Evolutionary conservation across 1,140 invertebrate species (phyloP), one percentile per base, ranked within the genome.

Genomic region (Calliopsis andreniformis): DNA sequence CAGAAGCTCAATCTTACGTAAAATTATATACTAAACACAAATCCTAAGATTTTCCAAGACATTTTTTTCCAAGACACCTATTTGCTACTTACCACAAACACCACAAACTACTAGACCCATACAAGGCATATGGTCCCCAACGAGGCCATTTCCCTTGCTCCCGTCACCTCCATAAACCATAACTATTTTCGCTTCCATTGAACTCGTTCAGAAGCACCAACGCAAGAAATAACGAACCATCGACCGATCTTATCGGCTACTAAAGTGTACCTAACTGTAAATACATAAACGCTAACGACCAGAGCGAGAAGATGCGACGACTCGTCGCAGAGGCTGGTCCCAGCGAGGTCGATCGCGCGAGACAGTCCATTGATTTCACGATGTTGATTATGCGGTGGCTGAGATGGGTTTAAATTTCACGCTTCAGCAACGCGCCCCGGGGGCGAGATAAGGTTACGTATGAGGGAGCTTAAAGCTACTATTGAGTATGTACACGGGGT

Each of bases 361-460:
- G 59, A 67, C 63, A 47, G 51, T 53, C 45, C 77, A 79, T 83
- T 83, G 80, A 83, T 83, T 79, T 58, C 67, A 53, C 66, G 72
- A 83, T 79, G 82, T 83, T 82, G 82, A 83, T 83, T 83, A 83
- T 79, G 69, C 70, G 64, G 76, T 30, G 61, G 63, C 49, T 51
- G 70, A 56, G 61, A 63, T 59, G 66, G 66, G 58, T 83, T 83
- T 83, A 83, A 83, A 83, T 83, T 83, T 83, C 82, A 83, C 71
- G 80, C 76, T 83, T 51, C 76, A 47, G 53, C 47, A 51, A 28
- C 20, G 61, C 62, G 62, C 70, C 58, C 62, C 56, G 47, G 80
- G 68, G 25, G 28, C 45, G 42, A 73, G 81, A 82, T 79, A 69
- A 78, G 80, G 70, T 79, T 71, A 72, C 71, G 59, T 43, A 67